phyloP scores from a whole-genome alignment of 2,888 invertebrate genomes.

The Aethes cnicana region DNA sequence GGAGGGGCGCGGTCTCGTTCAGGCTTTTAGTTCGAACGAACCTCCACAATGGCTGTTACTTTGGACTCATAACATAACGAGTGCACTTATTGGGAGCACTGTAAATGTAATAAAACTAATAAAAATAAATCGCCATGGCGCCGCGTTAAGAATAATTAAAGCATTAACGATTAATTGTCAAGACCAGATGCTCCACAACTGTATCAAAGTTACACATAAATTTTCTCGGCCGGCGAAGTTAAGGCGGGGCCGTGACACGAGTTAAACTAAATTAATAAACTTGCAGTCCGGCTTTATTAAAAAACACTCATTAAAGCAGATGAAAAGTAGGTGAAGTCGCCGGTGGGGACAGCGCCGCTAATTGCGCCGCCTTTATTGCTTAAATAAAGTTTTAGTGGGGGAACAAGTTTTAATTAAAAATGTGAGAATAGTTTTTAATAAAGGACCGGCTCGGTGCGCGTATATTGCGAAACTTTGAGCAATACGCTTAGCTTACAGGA shows the following conservation, averaged over 20 bases:
- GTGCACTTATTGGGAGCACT: no score
- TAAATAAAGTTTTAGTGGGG: constrained; percentile 82
- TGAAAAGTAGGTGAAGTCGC: constrained; percentile 82
- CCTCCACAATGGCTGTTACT: constrained; percentile 75
- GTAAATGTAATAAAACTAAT: no score
- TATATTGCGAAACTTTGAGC: constrained; percentile 82
- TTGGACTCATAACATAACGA: constrained; percentile 63
- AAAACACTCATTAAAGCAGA: constrained; percentile 82
- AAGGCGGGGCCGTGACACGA: constrained; percentile 68
- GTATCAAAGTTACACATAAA: constrained; percentile 7
- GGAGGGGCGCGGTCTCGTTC: constrained; percentile 63
- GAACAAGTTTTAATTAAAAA: constrained; percentile 83
- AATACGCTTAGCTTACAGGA: constrained; percentile 78
- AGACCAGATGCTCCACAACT: no score
- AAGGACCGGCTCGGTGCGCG: constrained; percentile 77
- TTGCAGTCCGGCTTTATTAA: constrained; percentile 79
- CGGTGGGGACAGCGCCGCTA: constrained; percentile 81
- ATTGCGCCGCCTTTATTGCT: constrained; percentile 82
- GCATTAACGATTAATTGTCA: no score
- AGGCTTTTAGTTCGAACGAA: constrained; percentile 73
- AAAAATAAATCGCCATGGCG: no score
- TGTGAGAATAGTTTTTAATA: constrained; percentile 83
- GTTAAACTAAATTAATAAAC: constrained; percentile 82
- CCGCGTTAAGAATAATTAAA: no score
- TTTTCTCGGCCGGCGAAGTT: constrained; percentile 20